phyloP scores from a whole-genome alignment of 2,797 vertebrate species.

The Scleropages formosus region DNA sequence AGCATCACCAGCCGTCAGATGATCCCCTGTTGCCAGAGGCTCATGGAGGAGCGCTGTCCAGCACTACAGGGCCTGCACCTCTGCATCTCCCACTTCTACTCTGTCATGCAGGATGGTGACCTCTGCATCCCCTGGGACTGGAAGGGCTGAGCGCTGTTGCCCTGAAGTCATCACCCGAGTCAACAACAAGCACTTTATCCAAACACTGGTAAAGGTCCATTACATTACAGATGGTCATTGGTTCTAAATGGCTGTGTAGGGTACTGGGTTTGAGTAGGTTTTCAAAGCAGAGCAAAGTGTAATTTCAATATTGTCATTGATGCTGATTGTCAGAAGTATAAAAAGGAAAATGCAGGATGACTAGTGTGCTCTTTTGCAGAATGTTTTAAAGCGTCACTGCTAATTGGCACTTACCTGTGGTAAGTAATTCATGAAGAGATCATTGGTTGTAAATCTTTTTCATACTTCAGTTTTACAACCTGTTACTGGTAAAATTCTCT shows the following conservation, averaged over 20 bases:
- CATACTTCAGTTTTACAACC: too few relatives aligned
- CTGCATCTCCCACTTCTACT: constrained; percentile 87
- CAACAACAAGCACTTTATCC: constrained; percentile 36
- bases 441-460: too few relatives aligned
- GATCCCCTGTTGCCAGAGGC: constrained; percentile 81
- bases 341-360: neutral
- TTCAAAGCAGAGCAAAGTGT: neutral
- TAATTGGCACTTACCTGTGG: too few relatives aligned
- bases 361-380: too few relatives aligned
- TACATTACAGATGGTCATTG: neutral
- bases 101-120: constrained; percentile 92
- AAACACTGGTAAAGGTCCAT: neutral
- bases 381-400: too few relatives aligned
- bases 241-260: neutral
- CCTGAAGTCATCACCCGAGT: neutral
- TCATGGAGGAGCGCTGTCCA: constrained; percentile 71
- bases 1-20: constrained; percentile 83
- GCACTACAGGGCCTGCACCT: constrained; percentile 81
- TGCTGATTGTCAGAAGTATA: neutral
- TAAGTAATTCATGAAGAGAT: too few relatives aligned
- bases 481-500: too few relatives aligned
- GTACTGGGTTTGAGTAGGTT: neutral
- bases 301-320: neutral
- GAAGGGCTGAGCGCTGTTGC: constrained; percentile 70
- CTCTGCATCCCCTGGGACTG: constrained; percentile 95